Base-by-base conservation (phyloP, 2,888 invertebrate genomes). In the Meta bourneti region DNA sequence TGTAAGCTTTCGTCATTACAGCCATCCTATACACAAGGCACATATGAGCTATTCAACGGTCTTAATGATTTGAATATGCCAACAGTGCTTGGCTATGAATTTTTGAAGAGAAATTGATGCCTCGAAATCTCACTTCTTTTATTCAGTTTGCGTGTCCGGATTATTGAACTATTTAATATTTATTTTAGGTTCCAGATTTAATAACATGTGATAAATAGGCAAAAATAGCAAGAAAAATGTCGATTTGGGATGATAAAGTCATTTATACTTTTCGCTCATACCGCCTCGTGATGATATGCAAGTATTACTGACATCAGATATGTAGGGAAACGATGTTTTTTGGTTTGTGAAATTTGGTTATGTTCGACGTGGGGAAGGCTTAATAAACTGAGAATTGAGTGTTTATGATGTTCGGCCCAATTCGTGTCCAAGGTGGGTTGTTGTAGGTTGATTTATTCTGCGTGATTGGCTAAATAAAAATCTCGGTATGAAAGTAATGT, bases 161-260 rank as follows among this genome's bases (percentile, higher is more conserved):
- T 52, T 51, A 51, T 77, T 7, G 52, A 8, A 77, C 52, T 19
- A 77, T 77, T 77, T 49, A 77, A 51, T 77, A 51, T 51, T 77
- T 77, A 52, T 51, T 77, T 16, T 51, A 5, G n/a, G 11, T 9
- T 5, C 9, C 9, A 6, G 19, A 51, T 77, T 51, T 77, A 77
- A 77, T 77, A 51, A 77, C 7, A 77, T 9, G 19, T 7, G n/a
- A 51, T 77, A 19, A 77, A 75, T 75, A 11, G n/a, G 8, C 74
- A 9, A 9, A 13, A 77, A 77, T 34, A 48, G 49, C 75, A 75
- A 77, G 52, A 51, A 77, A n/a, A 8, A 77, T 52, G 77, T 77
- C 77, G 20, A 77, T 77, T 77, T 77, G 49, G 51, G 51, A 77
- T 19, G 19, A 49, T 16, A 49, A n/a, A n/a, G 16, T 75, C 16